A percentile compares a stretch with the other conserved stretches of the same genome.
Evolutionary conservation across 1,140 invertebrate genomes (phyloP).

Genomic region (Lamellibrachia luymesi): DNA sequence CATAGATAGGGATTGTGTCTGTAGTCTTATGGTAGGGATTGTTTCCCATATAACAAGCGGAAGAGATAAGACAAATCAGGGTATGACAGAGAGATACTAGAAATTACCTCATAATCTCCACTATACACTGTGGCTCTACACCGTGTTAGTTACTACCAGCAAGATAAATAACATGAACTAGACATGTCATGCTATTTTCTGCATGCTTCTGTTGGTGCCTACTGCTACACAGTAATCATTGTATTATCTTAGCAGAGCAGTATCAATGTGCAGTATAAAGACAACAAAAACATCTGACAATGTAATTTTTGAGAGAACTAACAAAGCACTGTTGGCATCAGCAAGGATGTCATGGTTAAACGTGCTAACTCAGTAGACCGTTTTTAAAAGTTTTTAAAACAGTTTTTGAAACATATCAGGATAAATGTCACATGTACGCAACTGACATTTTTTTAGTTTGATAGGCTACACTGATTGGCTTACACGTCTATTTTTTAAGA

Average conservation of each 20-base stretch:
- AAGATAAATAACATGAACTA: neutral
- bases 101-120: neutral
- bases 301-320: neutral
- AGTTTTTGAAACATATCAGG: too few relatives aligned
- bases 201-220: neutral
- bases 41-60: neutral
- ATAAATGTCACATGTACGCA: too few relatives aligned
- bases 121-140: neutral
- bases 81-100: neutral
- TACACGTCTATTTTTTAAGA: too few relatives aligned
- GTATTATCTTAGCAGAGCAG: neutral
- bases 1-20: neutral
- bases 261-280: neutral
- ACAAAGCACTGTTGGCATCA: too few relatives aligned
- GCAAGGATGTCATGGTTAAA: too few relatives aligned
- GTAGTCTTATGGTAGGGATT: neutral
- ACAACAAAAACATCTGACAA: neutral
- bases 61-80: neutral
- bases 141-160: neutral
- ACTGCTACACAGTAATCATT: neutral
- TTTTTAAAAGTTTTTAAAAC: too few relatives aligned
- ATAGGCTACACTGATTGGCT: too few relatives aligned
- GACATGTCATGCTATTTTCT: neutral
- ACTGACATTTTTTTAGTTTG: too few relatives aligned
- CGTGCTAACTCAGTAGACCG: too few relatives aligned